Conservation (phyloP, 2,888 invertebrate species). For the Temnothorax rugatulus region DNA sequence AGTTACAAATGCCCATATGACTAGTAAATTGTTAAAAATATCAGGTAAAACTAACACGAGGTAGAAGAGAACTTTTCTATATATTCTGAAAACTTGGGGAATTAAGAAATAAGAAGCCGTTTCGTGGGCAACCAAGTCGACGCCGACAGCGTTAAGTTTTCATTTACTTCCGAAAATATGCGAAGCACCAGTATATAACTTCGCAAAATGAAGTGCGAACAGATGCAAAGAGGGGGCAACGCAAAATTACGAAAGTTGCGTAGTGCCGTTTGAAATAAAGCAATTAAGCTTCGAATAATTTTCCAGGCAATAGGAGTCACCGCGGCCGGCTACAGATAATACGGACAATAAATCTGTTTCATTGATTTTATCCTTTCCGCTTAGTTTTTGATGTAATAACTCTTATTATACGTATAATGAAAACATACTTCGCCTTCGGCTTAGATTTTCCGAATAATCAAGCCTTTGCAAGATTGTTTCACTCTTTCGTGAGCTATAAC, state of each 20-base stretch:
- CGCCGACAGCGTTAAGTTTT: constrained; percentile 29
- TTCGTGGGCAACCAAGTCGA: constrained; percentile 16
- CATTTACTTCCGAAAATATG: constrained; percentile 44
- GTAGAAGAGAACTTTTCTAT: background rate
- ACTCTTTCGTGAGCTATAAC: background rate
- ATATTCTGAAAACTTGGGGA: background rate
- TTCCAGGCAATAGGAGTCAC: constrained; percentile 36
- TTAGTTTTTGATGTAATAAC: no score
- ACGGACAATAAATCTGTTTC: constrained; percentile 9
- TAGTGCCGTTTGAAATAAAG: constrained; percentile 32
- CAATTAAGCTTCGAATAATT: constrained; percentile 50
- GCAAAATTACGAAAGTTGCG: constrained; percentile 37
- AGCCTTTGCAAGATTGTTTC: background rate
- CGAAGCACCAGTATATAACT: constrained; percentile 14
- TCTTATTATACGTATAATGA: background rate
- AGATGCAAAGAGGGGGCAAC: constrained; percentile 32
- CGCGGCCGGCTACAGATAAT: background rate
- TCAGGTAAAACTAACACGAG: background rate
- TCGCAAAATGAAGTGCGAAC: constrained; percentile 44
- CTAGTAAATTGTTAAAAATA: constrained; percentile 1
- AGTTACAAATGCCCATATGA: background rate
- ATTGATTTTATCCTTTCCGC: constrained; percentile 5
- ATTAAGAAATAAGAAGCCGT: constrained; percentile 32
- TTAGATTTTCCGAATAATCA: background rate
- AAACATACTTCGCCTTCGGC: background rate